Conservation (phyloP, 1,140 invertebrate genomes). For the Halyomorpha halys region DNA sequence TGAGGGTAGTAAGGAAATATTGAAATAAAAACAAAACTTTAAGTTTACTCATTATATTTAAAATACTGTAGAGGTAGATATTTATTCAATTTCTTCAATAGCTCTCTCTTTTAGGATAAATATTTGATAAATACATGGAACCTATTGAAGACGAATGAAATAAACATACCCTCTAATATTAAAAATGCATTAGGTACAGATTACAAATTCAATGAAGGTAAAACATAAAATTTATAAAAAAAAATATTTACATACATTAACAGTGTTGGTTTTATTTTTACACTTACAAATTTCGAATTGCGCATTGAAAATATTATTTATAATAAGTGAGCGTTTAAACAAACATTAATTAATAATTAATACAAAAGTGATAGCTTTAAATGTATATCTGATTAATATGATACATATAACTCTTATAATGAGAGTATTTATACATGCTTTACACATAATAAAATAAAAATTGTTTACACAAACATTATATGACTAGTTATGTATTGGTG, state of each 20-base stretch:
- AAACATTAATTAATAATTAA: neutral
- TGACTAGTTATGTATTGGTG: slow-evolving; percentile 29
- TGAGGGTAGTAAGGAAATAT: too few species aligned
- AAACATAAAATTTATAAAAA: neutral
- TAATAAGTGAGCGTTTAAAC: neutral
- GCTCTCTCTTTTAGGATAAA: neutral
- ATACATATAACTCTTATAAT: slow-evolving; percentile 23
- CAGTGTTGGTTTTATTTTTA: neutral
- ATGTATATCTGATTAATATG: slow-evolving; percentile 27
- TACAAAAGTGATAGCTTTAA: slow-evolving; percentile 10
- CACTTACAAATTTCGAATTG: neutral
- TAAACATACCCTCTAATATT: slow-evolving; percentile 2
- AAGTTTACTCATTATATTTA: too few species aligned
- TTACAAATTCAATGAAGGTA: neutral
- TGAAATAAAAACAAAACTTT: too few species aligned
- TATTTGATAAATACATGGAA: neutral
- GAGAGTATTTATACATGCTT: slow-evolving; percentile 21
- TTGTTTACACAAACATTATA: slow-evolving; percentile 19
- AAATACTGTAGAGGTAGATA: slow-evolving; percentile 10
- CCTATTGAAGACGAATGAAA: slow-evolving; percentile 4
- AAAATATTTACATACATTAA: slow-evolving; percentile 11
- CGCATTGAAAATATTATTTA: neutral
- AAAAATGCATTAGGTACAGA: slow-evolving; percentile 6
- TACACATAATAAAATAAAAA: slow-evolving; percentile 23
- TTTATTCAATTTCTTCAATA: slow-evolving; percentile 8